These are phyloP conservation scores for Oscheius sp. DNA, from an alignment of 2,888 invertebrate species.

Conservation along the genomic window DNA sequence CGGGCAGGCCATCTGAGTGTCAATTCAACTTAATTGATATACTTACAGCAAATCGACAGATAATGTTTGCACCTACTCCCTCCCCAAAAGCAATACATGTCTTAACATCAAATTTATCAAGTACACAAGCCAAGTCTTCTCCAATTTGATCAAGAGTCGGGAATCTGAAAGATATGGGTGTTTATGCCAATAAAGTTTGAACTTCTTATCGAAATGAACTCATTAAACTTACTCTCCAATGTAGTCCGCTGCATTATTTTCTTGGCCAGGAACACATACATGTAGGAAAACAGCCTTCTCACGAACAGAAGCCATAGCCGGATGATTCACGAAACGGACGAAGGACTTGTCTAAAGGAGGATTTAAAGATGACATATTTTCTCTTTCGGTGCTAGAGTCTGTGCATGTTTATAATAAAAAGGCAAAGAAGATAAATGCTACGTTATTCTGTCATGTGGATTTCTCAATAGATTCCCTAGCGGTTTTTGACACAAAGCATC, in stretches of 20 bases:
- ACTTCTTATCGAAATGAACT: background rate
- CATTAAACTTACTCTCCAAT: constrained; percentile 55
- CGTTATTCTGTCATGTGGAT: no score
- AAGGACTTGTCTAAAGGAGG: constrained; percentile 81
- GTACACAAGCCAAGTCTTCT: constrained; percentile 82
- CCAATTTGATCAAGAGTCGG: constrained; percentile 84
- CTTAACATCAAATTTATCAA: constrained; percentile 81
- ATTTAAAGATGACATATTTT: no score
- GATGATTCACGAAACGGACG: constrained; percentile 83
- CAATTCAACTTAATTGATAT: no score
- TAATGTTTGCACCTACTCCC: constrained; percentile 86
- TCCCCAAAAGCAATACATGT: constrained; percentile 86
- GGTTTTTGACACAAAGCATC: no score
- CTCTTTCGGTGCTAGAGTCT: no score
- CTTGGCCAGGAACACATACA: constrained; percentile 86
- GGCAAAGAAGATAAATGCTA: no score
- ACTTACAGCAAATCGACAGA: constrained; percentile 81
- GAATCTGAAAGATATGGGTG: constrained; percentile 74
- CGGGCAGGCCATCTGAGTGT: constrained; percentile 80
- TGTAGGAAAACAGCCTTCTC: constrained; percentile 83
- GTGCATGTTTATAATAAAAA: no score
- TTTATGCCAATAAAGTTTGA: constrained; percentile 1
- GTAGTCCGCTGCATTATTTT: constrained; percentile 78
- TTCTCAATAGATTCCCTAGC: no score
- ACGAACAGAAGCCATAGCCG: constrained; percentile 85